Evolutionary conservation across 2,797 vertebrate genomes (phyloP).

Genomic region (Prunella strophiata): DNA sequence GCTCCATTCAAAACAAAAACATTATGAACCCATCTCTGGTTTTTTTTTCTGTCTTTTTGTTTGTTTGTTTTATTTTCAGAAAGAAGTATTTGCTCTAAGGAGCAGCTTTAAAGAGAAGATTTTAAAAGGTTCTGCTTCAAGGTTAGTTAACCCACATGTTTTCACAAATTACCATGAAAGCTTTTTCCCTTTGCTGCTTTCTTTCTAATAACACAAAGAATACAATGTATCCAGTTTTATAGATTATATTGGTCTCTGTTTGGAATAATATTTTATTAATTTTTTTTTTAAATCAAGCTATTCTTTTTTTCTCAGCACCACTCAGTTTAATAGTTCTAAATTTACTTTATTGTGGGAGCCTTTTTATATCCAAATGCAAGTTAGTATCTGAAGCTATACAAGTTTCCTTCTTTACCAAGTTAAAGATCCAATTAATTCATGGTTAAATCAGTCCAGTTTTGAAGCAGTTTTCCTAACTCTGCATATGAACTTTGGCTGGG

Average conservation of each 20-base stretch:
- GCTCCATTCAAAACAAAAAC: not conserved
- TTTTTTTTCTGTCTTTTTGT: not conserved
- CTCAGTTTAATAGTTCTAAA: not conserved
- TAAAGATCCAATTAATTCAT: not conserved
- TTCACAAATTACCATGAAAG: conserved; percentile 40
- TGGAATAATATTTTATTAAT: conserved; percentile 46
- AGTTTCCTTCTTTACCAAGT: not conserved
- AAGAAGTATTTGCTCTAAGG: not conserved
- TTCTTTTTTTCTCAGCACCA: not conserved
- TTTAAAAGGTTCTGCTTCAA: conserved; percentile 61
- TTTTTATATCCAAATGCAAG: not conserved
- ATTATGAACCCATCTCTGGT: not conserved
- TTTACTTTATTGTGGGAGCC: not conserved
- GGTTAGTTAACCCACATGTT: conserved; percentile 51
- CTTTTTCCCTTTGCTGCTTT: not conserved
- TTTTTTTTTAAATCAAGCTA: not conserved
- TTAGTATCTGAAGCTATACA: not conserved
- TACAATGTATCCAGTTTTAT: conserved; percentile 5
- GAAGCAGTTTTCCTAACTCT: not conserved
- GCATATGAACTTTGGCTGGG: not conserved
- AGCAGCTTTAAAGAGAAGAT: conserved; percentile 1
- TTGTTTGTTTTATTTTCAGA: not conserved
- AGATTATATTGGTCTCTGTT: not conserved
- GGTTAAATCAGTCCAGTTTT: not conserved
- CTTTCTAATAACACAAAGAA: conserved; percentile 26